Percentiles rank a stretch among this genome's conserved stretches.
phyloP scores from a whole-genome alignment of 2,888 invertebrate species.

The Torymus auratus region DNA sequence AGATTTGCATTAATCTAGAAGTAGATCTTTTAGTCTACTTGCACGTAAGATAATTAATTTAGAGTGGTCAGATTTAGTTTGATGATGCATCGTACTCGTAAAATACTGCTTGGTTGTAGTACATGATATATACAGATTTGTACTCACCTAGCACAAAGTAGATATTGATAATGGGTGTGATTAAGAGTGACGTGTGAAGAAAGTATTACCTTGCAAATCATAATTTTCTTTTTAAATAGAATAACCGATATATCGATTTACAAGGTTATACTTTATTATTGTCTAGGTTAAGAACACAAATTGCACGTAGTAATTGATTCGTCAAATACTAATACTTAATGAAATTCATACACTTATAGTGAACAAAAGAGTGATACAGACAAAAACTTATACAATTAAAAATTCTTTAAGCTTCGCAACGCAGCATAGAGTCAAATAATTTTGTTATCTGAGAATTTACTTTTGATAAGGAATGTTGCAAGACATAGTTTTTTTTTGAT shows the following conservation, averaged over 20 bases:
- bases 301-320: constrained; percentile 43
- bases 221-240: background rate
- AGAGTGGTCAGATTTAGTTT: constrained; percentile 15
- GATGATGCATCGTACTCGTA: constrained; percentile 26
- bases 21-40: constrained; percentile 32
- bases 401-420: constrained; percentile 53
- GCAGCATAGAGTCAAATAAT: constrained; percentile 42
- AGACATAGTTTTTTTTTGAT: constrained; percentile 25
- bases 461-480: constrained; percentile 46
- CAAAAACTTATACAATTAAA: constrained; percentile 30
- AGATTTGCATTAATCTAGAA: constrained; percentile 24
- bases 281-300: constrained; percentile 14
- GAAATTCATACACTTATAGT: constrained; percentile 31
- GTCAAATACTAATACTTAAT: constrained; percentile 22
- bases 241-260: background rate
- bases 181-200: background rate
- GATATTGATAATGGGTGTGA: constrained; percentile 10
- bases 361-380: constrained; percentile 22
- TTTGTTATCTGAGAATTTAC: constrained; percentile 24
- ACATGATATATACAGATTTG: background rate
- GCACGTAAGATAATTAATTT: constrained; percentile 34
- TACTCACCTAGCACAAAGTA: constrained; percentile 14
- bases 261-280: constrained; percentile 8
- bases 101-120: constrained; percentile 38
- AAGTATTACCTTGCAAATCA: constrained; percentile 10